Evolutionary conservation across 2,888 invertebrate genomes (phyloP), one percentile per base, ranked within the genome.

Genomic region (Seira ritae): DNA sequence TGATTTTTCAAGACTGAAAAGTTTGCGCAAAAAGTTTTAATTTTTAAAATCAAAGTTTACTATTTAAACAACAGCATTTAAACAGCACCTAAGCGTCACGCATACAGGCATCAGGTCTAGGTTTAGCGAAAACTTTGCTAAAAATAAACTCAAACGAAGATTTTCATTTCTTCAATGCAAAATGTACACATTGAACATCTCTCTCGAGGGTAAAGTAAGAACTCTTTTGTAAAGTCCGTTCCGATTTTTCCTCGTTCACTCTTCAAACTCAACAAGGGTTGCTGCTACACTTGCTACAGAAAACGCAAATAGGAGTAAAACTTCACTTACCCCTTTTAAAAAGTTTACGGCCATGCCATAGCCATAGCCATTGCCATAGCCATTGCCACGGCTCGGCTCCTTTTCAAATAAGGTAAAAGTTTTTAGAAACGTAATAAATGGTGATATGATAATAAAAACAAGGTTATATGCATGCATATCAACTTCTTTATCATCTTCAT

Each of bases 401-500:
- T 55, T 55, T 55, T 55, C 55, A 55, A 55, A 55, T 55, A 55
- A 55, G 55, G 55, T 3, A 55, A 55, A 55, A 55, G n/a, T 55
- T 31, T 42, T 55, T 55, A 55, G 55, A 55, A 55, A 8, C 3
- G 55, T 55, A 55, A 55, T 55, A 55, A 55, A 55, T 55, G 55
- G 55, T 55, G 55, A 55, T 55, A 55, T 17, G 55, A 55, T 55
- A 55, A 55, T 55, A 55, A 55, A 55, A 55, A 55, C 55, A 55
- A 55, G 55, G 55, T 55, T 55, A 71, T 46, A 31, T 71, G 19
- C 46, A 23, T 60, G 23, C 67, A 67, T 55, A 68, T 66, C 74
- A 17, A n/a, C 66, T 46, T 66, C 42, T 65, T 73, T 31, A 73
- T 73, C 73, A 73, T 73, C 42, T 69, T 73, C 37, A 37, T 69